Evolutionary conservation across 2,113 vertebrate genomes (phyloP).

Genomic region (Indicator maculatus): DNA sequence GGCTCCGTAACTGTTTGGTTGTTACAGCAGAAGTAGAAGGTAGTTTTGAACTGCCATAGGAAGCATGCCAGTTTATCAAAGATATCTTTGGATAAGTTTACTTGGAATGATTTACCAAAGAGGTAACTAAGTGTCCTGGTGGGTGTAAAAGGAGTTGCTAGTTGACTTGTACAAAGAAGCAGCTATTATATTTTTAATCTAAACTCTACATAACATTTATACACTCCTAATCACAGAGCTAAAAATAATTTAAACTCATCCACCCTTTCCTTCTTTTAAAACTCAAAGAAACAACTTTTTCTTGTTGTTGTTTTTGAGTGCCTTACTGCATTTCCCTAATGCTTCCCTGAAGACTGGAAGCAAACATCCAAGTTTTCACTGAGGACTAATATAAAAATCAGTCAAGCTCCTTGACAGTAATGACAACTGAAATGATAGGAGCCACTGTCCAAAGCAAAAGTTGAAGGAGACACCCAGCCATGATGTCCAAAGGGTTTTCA

Average conservation of each 20-base stretch:
- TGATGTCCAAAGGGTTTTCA: neutral
- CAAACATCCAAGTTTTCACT: neutral
- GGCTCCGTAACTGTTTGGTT: neutral
- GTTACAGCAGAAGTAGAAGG: neutral
- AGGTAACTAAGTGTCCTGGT: neutral
- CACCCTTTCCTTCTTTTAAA: slow-evolving; percentile 12
- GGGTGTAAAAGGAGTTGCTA: neutral
- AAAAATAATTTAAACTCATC: slow-evolving; percentile 21
- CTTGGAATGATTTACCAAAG: neutral
- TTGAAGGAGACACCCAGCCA: neutral
- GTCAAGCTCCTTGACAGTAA: neutral
- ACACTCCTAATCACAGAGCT: neutral
- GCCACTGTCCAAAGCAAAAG: neutral
- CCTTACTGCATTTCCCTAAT: neutral
- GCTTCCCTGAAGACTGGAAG: neutral
- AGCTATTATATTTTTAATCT: neutral
- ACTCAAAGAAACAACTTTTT: neutral
- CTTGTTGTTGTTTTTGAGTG: neutral
- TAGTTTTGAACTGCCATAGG: neutral
- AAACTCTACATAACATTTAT: slow-evolving; percentile 22
- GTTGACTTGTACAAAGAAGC: slow-evolving; percentile 5
- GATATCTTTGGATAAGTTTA: neutral
- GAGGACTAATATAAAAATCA: neutral
- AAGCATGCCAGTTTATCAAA: neutral
- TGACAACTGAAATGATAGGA: neutral